Conservation (phyloP, 2,113 vertebrate species). For the Lycocorax pyrrhopterus region DNA sequence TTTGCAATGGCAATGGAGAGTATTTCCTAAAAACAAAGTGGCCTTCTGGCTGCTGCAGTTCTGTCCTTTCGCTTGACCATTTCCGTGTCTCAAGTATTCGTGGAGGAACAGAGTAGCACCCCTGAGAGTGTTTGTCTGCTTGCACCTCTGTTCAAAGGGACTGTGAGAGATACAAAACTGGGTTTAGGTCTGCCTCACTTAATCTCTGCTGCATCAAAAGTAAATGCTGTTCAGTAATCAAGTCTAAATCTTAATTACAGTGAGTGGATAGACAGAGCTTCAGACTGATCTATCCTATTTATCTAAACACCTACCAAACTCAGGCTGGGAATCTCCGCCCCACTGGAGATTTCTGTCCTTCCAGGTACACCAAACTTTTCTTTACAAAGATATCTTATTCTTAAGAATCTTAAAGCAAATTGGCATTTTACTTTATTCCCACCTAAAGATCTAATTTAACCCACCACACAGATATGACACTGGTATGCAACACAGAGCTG, state of each 20-base stretch:
- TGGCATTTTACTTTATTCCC: not conserved
- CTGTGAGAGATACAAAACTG: not conserved
- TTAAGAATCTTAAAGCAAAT: not conserved
- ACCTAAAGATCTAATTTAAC: not conserved
- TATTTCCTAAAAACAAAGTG: not conserved
- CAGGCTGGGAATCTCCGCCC: not conserved
- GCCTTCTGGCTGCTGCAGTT: not conserved
- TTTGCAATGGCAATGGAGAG: rapidly evolving
- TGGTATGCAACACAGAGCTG: not conserved
- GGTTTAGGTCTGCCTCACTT: not conserved
- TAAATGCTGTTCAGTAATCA: not conserved
- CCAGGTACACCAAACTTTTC: not conserved
- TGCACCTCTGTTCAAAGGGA: not conserved
- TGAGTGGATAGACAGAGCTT: not conserved
- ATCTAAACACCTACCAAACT: not conserved
- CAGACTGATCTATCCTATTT: not conserved
- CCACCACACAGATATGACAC: not conserved
- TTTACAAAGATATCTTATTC: not conserved
- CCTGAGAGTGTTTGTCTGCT: not conserved
- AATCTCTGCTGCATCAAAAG: not conserved
- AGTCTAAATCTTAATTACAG: not conserved
- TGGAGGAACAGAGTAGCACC: not conserved
- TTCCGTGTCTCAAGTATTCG: not conserved
- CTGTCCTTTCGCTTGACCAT: not conserved
- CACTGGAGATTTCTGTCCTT: not conserved